A percentile compares a stretch with the other conserved stretches of the same genome.
These are phyloP conservation scores for Macropodus opercularis DNA, from an alignment of 2,797 vertebrate genomes.

Conservation along the genomic window DNA sequence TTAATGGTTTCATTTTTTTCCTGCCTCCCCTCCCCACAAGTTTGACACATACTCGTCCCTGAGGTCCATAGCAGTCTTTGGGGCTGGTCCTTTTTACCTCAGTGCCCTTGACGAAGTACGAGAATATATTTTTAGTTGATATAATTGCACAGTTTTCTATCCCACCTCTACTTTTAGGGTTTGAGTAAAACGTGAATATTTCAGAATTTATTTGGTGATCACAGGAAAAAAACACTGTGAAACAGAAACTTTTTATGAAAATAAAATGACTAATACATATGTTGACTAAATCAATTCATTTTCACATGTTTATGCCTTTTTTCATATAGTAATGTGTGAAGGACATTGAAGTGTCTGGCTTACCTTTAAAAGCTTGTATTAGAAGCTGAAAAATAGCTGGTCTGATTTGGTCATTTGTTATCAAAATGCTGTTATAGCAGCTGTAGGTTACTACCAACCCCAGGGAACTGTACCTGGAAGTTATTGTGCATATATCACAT, in stretches of 20 bases:
- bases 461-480: conserved; percentile 55
- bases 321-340: not conserved
- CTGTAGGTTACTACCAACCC: conserved; percentile 40
- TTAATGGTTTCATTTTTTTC: conserved; percentile 84
- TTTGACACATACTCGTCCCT: conserved; percentile 85
- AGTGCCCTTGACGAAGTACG: conserved; percentile 85
- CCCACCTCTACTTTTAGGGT: conserved; percentile 37
- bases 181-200: conserved; percentile 20
- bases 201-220: conserved; percentile 10
- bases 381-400: conserved; percentile 5
- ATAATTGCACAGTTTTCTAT: conserved; percentile 65
- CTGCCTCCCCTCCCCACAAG: conserved; percentile 51
- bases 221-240: not conserved
- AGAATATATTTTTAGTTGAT: conserved; percentile 72
- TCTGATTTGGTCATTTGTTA: conserved; percentile 38
- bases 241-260: not conserved
- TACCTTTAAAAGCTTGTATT: conserved; percentile 11
- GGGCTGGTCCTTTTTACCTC: conserved; percentile 63
- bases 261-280: not conserved
- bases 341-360: not conserved
- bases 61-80: conserved; percentile 74
- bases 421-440: conserved; percentile 36
- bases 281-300: not conserved
- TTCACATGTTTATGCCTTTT: not conserved
- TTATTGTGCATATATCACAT: conserved; percentile 62